Evolutionary conservation across 2,888 invertebrate genomes (phyloP).

Genomic region (Eremobia ochroleuca): DNA sequence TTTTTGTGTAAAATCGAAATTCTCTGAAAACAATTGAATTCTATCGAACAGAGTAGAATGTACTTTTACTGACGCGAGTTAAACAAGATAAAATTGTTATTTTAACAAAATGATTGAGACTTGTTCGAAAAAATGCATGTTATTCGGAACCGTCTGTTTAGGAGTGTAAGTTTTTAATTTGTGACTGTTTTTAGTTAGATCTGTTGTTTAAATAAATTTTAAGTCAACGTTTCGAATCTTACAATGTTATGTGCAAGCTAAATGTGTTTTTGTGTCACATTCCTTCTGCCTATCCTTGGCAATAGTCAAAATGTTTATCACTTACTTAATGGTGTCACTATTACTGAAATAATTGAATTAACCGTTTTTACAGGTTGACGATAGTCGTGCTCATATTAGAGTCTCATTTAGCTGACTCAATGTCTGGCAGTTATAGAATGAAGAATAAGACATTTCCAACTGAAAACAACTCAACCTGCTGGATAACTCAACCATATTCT

Average conservation of each 20-base stretch:
- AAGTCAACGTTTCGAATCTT: background rate
- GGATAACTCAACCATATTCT: conserved; percentile 93
- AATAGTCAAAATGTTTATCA: background rate
- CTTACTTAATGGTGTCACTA: background rate
- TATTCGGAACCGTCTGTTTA: conserved; percentile 94
- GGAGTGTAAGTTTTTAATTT: conserved; percentile 93
- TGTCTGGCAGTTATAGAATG: conserved; percentile 91
- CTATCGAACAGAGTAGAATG: background rate
- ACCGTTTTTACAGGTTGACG: conserved; percentile 92
- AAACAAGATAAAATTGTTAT: background rate
- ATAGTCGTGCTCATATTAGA: conserved; percentile 95
- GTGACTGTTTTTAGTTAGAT: background rate
- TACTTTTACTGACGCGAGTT: conserved; percentile 9
- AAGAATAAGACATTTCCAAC: conserved; percentile 93
- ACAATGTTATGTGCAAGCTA: background rate
- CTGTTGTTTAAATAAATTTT: background rate
- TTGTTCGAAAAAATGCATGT: conserved; percentile 96
- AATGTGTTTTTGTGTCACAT: background rate
- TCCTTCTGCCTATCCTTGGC: background rate
- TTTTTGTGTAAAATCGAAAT: conserved; percentile 4
- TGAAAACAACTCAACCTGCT: conserved; percentile 95
- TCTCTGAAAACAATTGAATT: background rate
- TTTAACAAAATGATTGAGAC: conserved; percentile 94
- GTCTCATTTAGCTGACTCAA: conserved; percentile 91
- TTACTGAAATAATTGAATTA: no score